These are phyloP conservation scores for Bombycilla garrulus DNA, from an alignment of 2,113 vertebrate genomes.

Conservation along the genomic window DNA sequence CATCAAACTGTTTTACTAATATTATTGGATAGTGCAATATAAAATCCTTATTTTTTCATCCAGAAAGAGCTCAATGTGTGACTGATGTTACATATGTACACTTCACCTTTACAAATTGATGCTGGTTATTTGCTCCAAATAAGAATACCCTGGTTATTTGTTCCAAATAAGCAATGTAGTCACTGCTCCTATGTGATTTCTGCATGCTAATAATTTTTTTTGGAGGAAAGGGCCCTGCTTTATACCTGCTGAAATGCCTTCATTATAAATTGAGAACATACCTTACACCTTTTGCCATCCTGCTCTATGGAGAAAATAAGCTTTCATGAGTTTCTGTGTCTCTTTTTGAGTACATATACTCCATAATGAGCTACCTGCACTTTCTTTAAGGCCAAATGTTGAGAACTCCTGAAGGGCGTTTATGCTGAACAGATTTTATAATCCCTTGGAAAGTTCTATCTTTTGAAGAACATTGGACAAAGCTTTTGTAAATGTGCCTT, in stretches of 20 bases:
- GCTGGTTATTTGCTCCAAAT: background rate
- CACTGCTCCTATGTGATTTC: background rate
- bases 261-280: background rate
- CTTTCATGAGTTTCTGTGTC: background rate
- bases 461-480: background rate
- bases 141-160: background rate
- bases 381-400: background rate
- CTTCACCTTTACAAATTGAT: background rate
- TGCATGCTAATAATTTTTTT: rapidly evolving
- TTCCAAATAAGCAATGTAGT: background rate
- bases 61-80: background rate
- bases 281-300: background rate
- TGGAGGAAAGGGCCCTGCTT: background rate
- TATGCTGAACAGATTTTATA: background rate
- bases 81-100: background rate
- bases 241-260: background rate
- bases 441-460: background rate
- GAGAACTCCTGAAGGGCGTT: background rate
- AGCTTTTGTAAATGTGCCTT: background rate
- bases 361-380: background rate
- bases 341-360: background rate
- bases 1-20: background rate
- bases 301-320: background rate
- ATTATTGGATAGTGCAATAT: background rate
- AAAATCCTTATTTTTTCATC: background rate